Evolutionary conservation across 2,888 invertebrate species (phyloP), one percentile per base, ranked within the genome.

Genomic region (Drosophila limbata): DNA sequence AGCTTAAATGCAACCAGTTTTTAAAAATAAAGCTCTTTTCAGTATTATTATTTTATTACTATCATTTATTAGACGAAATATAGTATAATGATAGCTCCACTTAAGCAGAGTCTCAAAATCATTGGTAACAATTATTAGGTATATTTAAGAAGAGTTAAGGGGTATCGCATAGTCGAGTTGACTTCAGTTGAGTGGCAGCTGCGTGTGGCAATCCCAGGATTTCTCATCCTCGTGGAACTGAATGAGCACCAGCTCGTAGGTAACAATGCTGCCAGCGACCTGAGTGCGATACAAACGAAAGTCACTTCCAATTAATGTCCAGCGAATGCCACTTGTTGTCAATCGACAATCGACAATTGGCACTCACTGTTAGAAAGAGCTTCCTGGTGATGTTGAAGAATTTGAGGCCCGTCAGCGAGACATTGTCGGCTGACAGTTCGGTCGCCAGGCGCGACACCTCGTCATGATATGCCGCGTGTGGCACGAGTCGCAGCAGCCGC

Each of bases 201-300:
- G 66, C 21, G 52, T 52, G 19, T 80, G 81, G 67, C 91, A 92
- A 63, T 86, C 55, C 89, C 89, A 91, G 35, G 81, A 61, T 37
- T 90, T 88, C 52, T 91, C 78, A 70, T 91, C 93, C 62, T 93
- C 92, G 63, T 94, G 94, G 73, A 94, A 94, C 79, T 94, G 94
- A 42, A 94, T 93, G 51, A 94, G 88, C 17, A 94, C 94, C 57
- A 94, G 89, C 88, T 94, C 94, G 70, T 94, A 94, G 1, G 94
- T 94, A 25, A 94, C 93, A 69, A 94, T 94, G 1, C 94, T 94
- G 21, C 94, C 94, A 42, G 94, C 94, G 40, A 94, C 93, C 94
- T 94, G 55, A 11, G 47, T 25, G 25, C 25, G 21, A 21, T 21
- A 4, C 21, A 21, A 25, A 25, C 60, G 57, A 55, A 17, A 19